Evolutionary conservation across 2,888 invertebrate genomes (phyloP), one percentile per base, ranked within the genome.

Genomic region (Morinoia aosen): DNA sequence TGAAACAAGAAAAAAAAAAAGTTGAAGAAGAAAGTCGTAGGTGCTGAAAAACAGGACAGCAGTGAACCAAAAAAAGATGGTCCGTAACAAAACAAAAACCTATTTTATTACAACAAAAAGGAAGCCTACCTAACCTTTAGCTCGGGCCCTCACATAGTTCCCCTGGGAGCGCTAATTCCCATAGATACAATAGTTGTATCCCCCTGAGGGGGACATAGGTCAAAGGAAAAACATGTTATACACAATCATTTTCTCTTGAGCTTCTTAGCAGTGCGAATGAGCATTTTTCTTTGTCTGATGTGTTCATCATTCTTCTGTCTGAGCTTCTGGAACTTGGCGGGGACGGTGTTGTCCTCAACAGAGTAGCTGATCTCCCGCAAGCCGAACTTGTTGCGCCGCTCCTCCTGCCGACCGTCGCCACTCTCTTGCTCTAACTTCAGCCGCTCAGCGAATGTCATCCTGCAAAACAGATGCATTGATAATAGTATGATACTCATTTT

Each of bases 251-350:
- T 48, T 90, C 93, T 48, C 93, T 93, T 93, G 8, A 93, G 57
- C 48, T 48, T 57, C 19, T 10, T 93, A 16, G 93, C 93, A 57
- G 56, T 57, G 48, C 93, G 93, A n/a, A 93, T 93, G 33, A 93
- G 57, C 57, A 48, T 93, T 48, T 57, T 56, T 57, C 93, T 14
- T 93, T 93, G 57, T 33, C 57, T 93, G 12, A 93, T 57, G 93
- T 93, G 93, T 58, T 93, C 57, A 12, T 56, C 19, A 57, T 93
- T 93, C 58, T 93, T 93, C 57, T 93, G 57, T 57, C 93, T n/a
- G n/a, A 93, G 93, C 33, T 93, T 93, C 58, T 93, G 93, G 57
- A 93, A 93, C 48, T 93, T 93, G 93, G 12, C 57, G 33, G 93
- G 93, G n/a, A 93, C n/a, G 33, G 40, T 90, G 14, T 48, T 90